Percentiles rank a stretch among this genome's conserved stretches.
phyloP scores from a whole-genome alignment of 2,888 invertebrate genomes.

The Hermodice carunculata region DNA sequence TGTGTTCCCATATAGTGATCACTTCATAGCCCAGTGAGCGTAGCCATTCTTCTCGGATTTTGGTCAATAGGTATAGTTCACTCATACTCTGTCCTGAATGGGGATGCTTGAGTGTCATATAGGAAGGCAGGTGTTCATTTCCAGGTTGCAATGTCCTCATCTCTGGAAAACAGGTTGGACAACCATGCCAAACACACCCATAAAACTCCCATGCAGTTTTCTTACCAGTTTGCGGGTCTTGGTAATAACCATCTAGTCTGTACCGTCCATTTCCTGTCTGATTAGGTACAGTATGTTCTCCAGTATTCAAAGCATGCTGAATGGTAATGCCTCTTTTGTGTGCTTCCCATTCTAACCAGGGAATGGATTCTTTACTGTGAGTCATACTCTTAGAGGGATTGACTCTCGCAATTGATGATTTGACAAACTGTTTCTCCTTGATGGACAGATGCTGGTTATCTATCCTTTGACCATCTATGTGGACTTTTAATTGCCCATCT shows the following conservation, averaged over 20 bases:
- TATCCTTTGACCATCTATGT: too few species aligned
- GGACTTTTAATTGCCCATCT: too few species aligned
- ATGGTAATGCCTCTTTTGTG: not conserved
- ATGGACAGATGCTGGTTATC: too few species aligned
- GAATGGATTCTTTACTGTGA: not conserved
- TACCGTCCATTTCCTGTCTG: too few species aligned
- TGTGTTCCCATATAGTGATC: not conserved
- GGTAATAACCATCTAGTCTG: conserved; percentile 1
- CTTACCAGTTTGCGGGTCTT: not conserved
- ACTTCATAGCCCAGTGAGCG: not conserved
- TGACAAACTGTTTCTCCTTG: too few species aligned
- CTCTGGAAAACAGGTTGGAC: not conserved
- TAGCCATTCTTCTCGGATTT: not conserved
- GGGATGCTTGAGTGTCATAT: not conserved
- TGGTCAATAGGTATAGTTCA: not conserved
- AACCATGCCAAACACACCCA: not conserved
- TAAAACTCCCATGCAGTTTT: not conserved
- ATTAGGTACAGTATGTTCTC: not conserved
- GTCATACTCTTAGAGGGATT: too few species aligned
- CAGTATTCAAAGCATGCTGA: conserved; percentile 7
- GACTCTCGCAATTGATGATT: too few species aligned
- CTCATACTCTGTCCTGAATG: not conserved
- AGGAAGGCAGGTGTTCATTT: too few species aligned
- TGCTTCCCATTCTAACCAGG: conserved; percentile 1
- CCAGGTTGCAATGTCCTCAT: not conserved